phyloP scores from a whole-genome alignment of 2,797 vertebrate genomes.

The Epinephelus awoara region DNA sequence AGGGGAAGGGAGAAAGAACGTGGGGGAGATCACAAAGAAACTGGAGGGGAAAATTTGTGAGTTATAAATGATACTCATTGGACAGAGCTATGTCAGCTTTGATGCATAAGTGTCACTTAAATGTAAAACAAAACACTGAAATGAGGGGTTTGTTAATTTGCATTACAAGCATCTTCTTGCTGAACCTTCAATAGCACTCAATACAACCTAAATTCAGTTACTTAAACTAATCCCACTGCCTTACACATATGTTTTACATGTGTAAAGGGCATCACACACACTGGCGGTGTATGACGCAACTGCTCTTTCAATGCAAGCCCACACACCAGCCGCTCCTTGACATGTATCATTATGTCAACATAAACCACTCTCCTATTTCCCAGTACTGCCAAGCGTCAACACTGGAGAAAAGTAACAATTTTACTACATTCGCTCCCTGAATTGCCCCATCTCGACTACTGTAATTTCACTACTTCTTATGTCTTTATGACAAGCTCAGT shows the following conservation, averaged over 20 bases:
- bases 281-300: too few relatives aligned
- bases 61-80: conserved; percentile 22
- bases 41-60: conserved; percentile 2
- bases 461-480: not conserved
- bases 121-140: conserved; percentile 8
- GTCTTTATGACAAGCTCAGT: not conserved
- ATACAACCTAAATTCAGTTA: not conserved
- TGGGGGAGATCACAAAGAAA: conserved; percentile 19
- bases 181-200: not conserved
- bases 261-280: too few relatives aligned
- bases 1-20: conserved; percentile 9
- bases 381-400: too few relatives aligned
- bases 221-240: too few relatives aligned
- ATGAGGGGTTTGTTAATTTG: not conserved
- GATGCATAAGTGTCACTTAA: not conserved
- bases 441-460: not conserved
- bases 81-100: not conserved
- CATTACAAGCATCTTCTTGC: too few relatives aligned
- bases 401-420: not conserved
- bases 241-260: too few relatives aligned
- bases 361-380: too few relatives aligned
- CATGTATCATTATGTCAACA: too few relatives aligned
- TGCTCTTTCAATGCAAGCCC: too few relatives aligned
- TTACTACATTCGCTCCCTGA: not conserved
- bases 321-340: too few relatives aligned